Evolutionary conservation across 2,797 vertebrate species (phyloP).

Genomic region (Botia kubotai): DNA sequence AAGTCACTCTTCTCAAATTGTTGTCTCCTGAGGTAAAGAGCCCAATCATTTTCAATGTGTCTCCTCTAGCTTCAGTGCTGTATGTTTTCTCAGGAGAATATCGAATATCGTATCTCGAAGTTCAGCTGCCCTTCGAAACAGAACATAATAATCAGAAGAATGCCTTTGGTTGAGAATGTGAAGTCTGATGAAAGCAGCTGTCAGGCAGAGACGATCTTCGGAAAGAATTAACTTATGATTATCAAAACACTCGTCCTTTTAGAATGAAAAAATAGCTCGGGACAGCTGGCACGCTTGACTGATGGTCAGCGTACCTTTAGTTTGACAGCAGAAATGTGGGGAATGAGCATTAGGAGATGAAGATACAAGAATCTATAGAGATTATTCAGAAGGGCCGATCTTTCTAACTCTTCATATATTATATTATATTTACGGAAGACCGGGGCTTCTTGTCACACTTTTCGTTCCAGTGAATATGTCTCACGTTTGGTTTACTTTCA

Average conservation of each 20-base stretch:
- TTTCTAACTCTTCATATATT: not conserved
- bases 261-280: slow-evolving; percentile 3
- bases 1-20: not conserved
- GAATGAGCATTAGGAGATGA: slow-evolving; percentile 33
- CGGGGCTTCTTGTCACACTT: not conserved
- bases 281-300: slow-evolving; percentile 2
- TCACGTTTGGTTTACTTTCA: not conserved
- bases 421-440: not conserved
- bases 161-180: not conserved
- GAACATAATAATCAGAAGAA: not conserved
- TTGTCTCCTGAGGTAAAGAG: not conserved
- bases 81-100: no score
- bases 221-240: not conserved
- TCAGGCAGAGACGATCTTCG: not conserved
- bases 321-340: slow-evolving; percentile 33
- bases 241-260: slow-evolving; percentile 10
- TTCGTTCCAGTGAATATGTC: not conserved
- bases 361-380: slow-evolving; percentile 10
- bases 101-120: not conserved
- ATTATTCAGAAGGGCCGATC: not conserved
- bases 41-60: not conserved
- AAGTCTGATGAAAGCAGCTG: not conserved
- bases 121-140: not conserved
- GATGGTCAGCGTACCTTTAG: not conserved
- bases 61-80: not conserved